These are phyloP conservation scores for Salarias fasciatus DNA, from an alignment of 2,797 vertebrate genomes.

Conservation along the genomic window DNA sequence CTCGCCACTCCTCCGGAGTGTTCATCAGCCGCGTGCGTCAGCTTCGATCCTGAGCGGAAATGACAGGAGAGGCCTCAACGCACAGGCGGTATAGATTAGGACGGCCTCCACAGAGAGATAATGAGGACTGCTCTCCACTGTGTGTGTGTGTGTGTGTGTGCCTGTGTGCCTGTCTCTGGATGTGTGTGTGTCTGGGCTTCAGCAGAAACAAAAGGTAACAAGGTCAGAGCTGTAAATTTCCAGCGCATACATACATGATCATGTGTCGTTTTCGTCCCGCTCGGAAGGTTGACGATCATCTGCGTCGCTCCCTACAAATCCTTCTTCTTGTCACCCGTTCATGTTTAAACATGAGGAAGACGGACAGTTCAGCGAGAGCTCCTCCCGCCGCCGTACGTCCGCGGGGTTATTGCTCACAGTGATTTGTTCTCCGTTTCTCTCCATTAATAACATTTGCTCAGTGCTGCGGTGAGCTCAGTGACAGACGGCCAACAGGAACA, in stretches of 20 bases:
- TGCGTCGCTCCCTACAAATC: background rate
- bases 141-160: constrained; percentile 13
- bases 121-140: constrained; percentile 58
- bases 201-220: constrained; percentile 21
- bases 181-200: background rate
- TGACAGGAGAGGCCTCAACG: constrained; percentile 66
- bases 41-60: constrained; percentile 73
- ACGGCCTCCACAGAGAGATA: constrained; percentile 72
- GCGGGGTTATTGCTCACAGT: constrained; percentile 63
- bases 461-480: constrained; percentile 56
- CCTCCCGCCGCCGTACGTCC: constrained; percentile 48
- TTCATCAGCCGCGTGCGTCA: constrained; percentile 57
- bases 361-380: constrained; percentile 15
- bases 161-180: constrained; percentile 14
- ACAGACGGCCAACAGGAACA: constrained; percentile 68
- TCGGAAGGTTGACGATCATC: constrained; percentile 23
- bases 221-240: constrained; percentile 49
- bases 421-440: constrained; percentile 62
- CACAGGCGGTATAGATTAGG: constrained; percentile 69
- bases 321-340: constrained; percentile 30
- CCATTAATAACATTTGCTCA: constrained; percentile 73
- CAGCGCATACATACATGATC: constrained; percentile 1
- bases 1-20: constrained; percentile 39
- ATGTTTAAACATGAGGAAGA: constrained; percentile 38
- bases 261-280: constrained; percentile 23